A percentile compares a stretch with the other conserved stretches of the same genome.
These are phyloP conservation scores for Portunus trituberculatus DNA, from an alignment of 1,140 invertebrate species.

Conservation along the genomic window DNA sequence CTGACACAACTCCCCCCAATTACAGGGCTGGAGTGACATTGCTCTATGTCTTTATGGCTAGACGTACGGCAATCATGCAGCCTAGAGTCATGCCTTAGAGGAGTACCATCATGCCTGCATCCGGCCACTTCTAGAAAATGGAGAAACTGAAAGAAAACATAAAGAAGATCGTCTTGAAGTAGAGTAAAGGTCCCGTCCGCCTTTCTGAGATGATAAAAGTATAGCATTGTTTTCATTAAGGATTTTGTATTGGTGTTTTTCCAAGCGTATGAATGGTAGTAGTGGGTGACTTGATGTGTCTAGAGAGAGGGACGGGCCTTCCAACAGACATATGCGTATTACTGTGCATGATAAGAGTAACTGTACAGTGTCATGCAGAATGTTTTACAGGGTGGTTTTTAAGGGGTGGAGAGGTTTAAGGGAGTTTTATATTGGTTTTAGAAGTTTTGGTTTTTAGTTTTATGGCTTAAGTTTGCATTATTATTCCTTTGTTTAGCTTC, in stretches of 20 bases:
- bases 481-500: not conserved
- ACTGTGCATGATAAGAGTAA: not conserved
- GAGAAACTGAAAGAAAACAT: slow-evolving; percentile 62
- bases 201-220: not conserved
- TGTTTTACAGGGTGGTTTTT: slow-evolving; percentile 52
- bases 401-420: slow-evolving; percentile 43
- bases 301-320: not conserved
- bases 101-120: slow-evolving; percentile 66
- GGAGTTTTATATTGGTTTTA: not conserved
- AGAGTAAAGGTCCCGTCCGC: not conserved
- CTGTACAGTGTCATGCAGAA: slow-evolving; percentile 53
- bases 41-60: not conserved
- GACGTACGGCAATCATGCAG: slow-evolving; percentile 31
- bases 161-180: slow-evolving; percentile 31
- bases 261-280: not conserved
- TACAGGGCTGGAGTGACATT: not conserved
- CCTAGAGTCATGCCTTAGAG: slow-evolving; percentile 56
- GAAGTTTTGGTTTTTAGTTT: not conserved
- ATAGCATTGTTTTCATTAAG: too few species aligned
- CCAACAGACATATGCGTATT: not conserved
- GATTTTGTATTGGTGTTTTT: not conserved
- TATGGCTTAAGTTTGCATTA: not conserved
- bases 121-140: slow-evolving; percentile 72
- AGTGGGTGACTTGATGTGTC: not conserved
- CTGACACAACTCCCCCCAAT: not conserved